Percentiles rank a stretch among this genome's conserved stretches.
Evolutionary conservation across 1,140 invertebrate genomes (phyloP).

Genomic region (Reticulitermes speratus): DNA sequence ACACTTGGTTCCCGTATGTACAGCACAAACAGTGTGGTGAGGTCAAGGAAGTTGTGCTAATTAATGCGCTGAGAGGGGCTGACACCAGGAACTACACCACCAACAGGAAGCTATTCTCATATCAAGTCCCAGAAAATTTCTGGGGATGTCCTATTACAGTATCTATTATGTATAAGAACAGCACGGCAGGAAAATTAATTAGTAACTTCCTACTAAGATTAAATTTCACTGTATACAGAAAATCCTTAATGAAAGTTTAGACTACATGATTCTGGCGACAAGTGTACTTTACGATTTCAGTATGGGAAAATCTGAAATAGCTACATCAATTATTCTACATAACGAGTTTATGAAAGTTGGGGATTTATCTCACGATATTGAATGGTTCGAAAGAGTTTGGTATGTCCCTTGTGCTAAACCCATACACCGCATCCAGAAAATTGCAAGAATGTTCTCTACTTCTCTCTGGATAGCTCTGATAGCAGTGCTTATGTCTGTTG

Average conservation of each 20-base stretch:
- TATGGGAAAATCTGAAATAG: not conserved
- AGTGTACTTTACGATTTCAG: not conserved
- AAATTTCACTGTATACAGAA: not conserved
- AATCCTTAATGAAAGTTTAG: not conserved
- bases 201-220: not conserved
- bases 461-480: not conserved
- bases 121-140: not conserved
- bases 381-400: not conserved
- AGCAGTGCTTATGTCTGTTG: not conserved
- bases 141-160: not conserved
- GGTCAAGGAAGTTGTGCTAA: not conserved
- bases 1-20: not conserved
- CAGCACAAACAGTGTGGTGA: not conserved
- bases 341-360: not conserved
- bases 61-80: not conserved
- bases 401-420: not conserved
- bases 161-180: not conserved
- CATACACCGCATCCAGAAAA: not conserved
- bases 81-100: not conserved
- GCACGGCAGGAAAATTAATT: not conserved
- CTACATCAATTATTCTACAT: not conserved
- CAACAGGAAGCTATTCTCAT: not conserved
- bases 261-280: too few relatives aligned
- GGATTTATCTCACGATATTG: not conserved
- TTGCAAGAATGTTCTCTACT: not conserved